Evolutionary conservation across 2,888 invertebrate species (phyloP), one percentile per base, ranked within the genome.

Genomic region (Leptopterna dolabrata): DNA sequence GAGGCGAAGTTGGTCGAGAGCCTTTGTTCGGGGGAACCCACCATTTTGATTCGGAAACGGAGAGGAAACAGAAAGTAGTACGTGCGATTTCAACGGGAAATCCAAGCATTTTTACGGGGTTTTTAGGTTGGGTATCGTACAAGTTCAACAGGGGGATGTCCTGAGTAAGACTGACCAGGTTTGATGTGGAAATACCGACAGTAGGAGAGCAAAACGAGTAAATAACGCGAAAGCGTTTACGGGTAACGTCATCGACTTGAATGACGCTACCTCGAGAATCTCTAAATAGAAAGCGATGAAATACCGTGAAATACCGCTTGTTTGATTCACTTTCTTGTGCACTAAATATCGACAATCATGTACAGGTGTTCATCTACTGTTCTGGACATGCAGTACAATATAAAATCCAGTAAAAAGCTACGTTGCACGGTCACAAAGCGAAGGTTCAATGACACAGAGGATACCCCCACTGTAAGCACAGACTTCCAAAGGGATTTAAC

Each of bases 371-470:
- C 63, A 11, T 19, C 24, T 63, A 63, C 63, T 24, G 4, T 63
- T 24, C 24, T 24, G 13, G 19, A 63, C 63, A 24, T 63, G 63
- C 24, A 63, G 13, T 63, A 7, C 24, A 63, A 19, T 11, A 19
- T 63, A 27, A 63, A 63, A 63, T 63, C 13, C 1, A 63, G 63
- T 63, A 63, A 19, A 63, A 63, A 63, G 63, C 63, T 24, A 63
- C 63, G 24, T 47, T 63, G 63, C 36, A 41, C 36, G 24, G 78
- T 36, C 70, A 70, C 83, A 83, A 83, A 83, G 83, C 90, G 51
- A 90, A 90, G 90, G 92, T 92, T 92, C 92, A 92, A 92, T 92
- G 92, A 91, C 91, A 90, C 82, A 78, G 80, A 55, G 27, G 30
- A 43, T 45, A 27, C 81, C 51, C 81, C 55, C 83, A 70, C 41